phyloP scores from a whole-genome alignment of 2,888 invertebrate species.

The Mythimna lalbum region DNA sequence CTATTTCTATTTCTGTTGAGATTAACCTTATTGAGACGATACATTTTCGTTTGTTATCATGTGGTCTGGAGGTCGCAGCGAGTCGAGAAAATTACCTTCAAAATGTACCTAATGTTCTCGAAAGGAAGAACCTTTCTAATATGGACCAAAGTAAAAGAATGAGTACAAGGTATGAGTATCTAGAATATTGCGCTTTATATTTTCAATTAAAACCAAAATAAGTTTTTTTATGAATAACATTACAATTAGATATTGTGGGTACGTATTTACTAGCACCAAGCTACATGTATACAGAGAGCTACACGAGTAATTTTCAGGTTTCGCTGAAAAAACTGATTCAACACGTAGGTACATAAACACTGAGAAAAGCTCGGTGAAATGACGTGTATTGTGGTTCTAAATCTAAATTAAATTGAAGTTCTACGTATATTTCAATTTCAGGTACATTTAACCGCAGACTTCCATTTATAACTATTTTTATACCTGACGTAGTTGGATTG shows the following conservation, averaged over 20 bases:
- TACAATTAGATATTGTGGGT: not conserved
- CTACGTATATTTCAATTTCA: constrained; percentile 16
- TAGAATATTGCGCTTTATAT: not conserved
- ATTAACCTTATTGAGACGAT: not conserved
- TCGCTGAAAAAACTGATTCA: not conserved
- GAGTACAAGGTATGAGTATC: not conserved
- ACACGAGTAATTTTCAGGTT: constrained; percentile 7
- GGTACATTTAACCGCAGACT: constrained; percentile 14
- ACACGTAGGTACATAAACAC: constrained; percentile 20
- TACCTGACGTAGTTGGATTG: constrained; percentile 15
- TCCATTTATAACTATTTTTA: constrained; percentile 19
- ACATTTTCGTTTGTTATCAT: too few species aligned
- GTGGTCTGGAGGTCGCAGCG: too few species aligned
- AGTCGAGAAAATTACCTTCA: not conserved
- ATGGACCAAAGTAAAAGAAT: not conserved
- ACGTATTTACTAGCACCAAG: constrained; percentile 2
- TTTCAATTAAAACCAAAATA: constrained; percentile 9
- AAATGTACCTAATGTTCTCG: too few species aligned
- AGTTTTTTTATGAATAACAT: constrained; percentile 15
- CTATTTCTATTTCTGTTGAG: too few species aligned
- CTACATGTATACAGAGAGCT: not conserved
- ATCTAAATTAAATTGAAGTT: constrained; percentile 19
- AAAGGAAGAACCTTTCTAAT: not conserved
- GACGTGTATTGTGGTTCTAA: constrained; percentile 15
- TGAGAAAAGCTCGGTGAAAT: constrained; percentile 5